phyloP scores from a whole-genome alignment of 2,888 invertebrate genomes.

The Cyclophora albipunctata region DNA sequence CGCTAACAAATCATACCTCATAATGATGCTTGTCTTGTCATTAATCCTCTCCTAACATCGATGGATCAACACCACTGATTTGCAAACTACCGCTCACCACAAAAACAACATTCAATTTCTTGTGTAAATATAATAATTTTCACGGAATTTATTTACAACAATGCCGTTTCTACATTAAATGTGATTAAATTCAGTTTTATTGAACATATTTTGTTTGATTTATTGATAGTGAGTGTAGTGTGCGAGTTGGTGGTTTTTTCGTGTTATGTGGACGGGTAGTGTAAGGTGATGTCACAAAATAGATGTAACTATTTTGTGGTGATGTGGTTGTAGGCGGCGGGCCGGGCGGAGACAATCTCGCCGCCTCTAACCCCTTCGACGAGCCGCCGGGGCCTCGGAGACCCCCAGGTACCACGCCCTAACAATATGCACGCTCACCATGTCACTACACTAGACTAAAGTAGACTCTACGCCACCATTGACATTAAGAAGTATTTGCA shows the following conservation, averaged over 20 bases:
- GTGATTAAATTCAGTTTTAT: too few relatives aligned
- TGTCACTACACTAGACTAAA: constrained; percentile 1
- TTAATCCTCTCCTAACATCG: constrained; percentile 40
- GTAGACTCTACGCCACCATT: too few relatives aligned
- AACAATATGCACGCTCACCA: not conserved
- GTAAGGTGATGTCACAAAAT: constrained; percentile 20
- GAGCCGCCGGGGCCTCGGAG: constrained; percentile 79
- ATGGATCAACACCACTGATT: constrained; percentile 23
- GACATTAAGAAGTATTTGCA: too few relatives aligned
- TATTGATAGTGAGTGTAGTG: too few relatives aligned
- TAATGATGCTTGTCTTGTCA: constrained; percentile 51
- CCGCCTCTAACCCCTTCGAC: constrained; percentile 91
- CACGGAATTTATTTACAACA: too few relatives aligned
- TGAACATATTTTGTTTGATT: too few relatives aligned
- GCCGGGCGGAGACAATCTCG: constrained; percentile 82
- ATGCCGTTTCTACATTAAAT: too few relatives aligned
- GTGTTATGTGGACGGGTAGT: constrained; percentile 24
- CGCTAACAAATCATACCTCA: constrained; percentile 48
- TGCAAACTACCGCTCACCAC: constrained; percentile 3
- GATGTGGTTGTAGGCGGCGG: constrained; percentile 68
- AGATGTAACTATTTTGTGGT: too few relatives aligned
- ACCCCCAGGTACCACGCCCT: constrained; percentile 64
- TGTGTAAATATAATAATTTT: too few relatives aligned
- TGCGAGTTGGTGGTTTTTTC: constrained; percentile 21
- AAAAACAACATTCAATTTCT: too few relatives aligned